These are phyloP conservation scores for Andrena haemorrhoa DNA, from an alignment of 2,888 invertebrate species.

Conservation along the genomic window DNA sequence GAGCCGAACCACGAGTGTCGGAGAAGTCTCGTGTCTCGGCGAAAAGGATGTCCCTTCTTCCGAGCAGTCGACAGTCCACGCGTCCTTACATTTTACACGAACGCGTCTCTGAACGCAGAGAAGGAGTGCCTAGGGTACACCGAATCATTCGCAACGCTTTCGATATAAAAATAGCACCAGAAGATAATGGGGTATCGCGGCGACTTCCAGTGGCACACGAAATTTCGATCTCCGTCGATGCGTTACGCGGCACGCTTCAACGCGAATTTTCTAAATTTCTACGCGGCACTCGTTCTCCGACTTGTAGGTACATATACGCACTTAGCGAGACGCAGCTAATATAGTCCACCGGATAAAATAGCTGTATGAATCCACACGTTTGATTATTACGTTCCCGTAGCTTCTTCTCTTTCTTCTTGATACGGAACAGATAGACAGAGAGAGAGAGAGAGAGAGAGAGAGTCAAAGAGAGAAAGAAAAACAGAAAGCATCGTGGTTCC, in stretches of 20 bases:
- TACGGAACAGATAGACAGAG: background rate
- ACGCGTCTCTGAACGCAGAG: constrained; percentile 51
- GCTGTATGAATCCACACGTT: constrained; percentile 50
- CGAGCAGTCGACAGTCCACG: background rate
- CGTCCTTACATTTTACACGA: constrained; percentile 27
- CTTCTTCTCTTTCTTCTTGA: constrained; percentile 1
- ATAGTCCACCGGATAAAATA: constrained; percentile 61
- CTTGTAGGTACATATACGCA: constrained; percentile 5
- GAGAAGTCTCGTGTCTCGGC: background rate
- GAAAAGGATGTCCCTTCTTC: constrained; percentile 29
- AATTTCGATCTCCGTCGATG: constrained; percentile 29
- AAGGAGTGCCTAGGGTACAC: constrained; percentile 65
- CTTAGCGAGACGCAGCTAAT: constrained; percentile 32
- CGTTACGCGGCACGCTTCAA: background rate
- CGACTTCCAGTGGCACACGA: constrained; percentile 13
- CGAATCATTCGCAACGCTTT: constrained; percentile 48
- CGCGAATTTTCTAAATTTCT: constrained; percentile 44
- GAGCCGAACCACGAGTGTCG: background rate
- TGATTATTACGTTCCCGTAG: constrained; percentile 53
- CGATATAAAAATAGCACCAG: constrained; percentile 74
- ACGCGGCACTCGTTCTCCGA: constrained; percentile 71
- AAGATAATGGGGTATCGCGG: constrained; percentile 32
- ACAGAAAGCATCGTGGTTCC: constrained; percentile 55
- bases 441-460: background rate
- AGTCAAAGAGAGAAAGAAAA: constrained; percentile 12